phyloP scores from a whole-genome alignment of 2,888 invertebrate species.

The Pheosia gnoma region DNA sequence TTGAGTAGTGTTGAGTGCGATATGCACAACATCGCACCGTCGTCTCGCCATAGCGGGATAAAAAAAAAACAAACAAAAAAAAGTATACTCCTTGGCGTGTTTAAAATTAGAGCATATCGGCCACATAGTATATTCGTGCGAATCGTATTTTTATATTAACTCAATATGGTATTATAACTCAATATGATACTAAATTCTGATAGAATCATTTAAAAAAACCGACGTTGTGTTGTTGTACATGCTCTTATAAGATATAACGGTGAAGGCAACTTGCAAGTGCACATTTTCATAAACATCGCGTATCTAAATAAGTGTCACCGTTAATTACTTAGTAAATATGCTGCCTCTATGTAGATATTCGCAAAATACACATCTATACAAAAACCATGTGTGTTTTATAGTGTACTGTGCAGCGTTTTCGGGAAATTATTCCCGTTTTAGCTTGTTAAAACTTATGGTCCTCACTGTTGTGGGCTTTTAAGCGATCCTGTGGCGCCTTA shows the following conservation, averaged over 20 bases:
- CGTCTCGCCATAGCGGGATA: not conserved
- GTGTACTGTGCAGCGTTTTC: constrained; percentile 48
- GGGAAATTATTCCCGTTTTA: not conserved
- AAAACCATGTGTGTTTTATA: constrained; percentile 51
- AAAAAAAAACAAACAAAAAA: not conserved
- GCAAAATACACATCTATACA: constrained; percentile 77
- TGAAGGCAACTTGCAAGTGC: constrained; percentile 66
- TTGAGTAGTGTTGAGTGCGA: constrained; percentile 41
- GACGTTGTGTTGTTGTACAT: constrained; percentile 13
- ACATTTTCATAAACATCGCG: constrained; percentile 57
- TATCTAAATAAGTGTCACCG: constrained; percentile 59
- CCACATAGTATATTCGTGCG: too few species aligned
- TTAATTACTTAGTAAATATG: constrained; percentile 70
- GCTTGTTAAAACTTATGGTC: too few species aligned
- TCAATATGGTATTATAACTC: too few species aligned
- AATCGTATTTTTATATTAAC: too few species aligned
- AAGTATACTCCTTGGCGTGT: not conserved
- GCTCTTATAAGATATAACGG: constrained; percentile 41
- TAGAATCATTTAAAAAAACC: not conserved
- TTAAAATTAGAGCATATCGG: too few species aligned
- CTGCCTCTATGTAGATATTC: constrained; percentile 80
- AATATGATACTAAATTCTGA: too few species aligned
- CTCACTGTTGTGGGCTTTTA: too few species aligned
- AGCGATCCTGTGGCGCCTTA: too few species aligned
- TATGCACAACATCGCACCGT: constrained; percentile 16